Evolutionary conservation across 2,888 invertebrate genomes (phyloP).

Genomic region (Periphyllus acericola): DNA sequence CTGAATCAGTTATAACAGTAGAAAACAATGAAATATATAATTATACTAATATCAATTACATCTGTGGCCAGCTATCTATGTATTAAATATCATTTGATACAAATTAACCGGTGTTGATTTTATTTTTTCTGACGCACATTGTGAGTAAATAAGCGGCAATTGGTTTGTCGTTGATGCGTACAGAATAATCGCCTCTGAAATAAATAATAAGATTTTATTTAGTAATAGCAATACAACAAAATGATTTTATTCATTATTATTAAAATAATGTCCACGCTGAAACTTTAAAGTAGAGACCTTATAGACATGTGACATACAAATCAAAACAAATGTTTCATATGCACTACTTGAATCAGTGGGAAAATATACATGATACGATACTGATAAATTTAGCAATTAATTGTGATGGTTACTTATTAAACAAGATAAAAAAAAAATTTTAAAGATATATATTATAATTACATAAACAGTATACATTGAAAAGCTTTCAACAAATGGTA

Average conservation of each 20-base stretch:
- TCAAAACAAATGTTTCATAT: background rate
- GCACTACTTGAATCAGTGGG: background rate
- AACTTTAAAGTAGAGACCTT: background rate
- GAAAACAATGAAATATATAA: conserved; percentile 32
- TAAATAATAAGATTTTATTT: background rate
- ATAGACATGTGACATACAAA: background rate
- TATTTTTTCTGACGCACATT: background rate
- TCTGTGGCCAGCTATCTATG: background rate
- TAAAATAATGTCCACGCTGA: background rate
- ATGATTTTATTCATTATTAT: background rate
- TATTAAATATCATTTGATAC: background rate
- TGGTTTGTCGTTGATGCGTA: background rate
- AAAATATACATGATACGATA: too few relatives aligned
- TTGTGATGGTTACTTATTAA: background rate
- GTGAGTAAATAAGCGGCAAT: background rate
- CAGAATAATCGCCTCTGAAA: conserved; percentile 8
- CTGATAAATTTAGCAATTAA: too few relatives aligned
- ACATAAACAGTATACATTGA: background rate
- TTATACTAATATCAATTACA: background rate
- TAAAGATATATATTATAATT: background rate
- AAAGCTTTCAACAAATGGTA: background rate
- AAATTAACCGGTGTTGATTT: background rate
- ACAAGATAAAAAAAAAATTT: too few relatives aligned
- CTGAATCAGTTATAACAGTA: background rate
- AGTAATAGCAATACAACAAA: too few relatives aligned